These are phyloP conservation scores for Egretta garzetta DNA, from an alignment of 2,113 vertebrate species.

Conservation along the genomic window DNA sequence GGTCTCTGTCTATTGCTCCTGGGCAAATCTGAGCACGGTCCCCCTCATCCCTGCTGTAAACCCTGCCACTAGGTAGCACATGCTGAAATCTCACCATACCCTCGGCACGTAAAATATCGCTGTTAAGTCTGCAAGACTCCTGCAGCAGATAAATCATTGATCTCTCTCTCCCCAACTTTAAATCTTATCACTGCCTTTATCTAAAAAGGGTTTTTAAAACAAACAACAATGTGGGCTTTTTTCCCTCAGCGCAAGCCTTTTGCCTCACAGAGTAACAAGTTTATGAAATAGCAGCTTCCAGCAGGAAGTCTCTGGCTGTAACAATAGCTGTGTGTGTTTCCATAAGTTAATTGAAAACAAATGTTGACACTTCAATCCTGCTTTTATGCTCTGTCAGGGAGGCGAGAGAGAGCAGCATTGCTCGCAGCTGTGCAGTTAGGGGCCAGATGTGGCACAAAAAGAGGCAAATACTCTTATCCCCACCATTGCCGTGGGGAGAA, in stretches of 20 bases:
- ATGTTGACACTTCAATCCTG: background rate
- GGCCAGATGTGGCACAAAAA: background rate
- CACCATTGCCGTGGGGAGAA: background rate
- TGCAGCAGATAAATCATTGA: background rate
- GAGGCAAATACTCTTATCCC: background rate
- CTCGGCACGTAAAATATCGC: background rate
- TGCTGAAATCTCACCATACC: background rate
- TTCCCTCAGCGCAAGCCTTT: background rate
- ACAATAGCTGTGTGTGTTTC: conserved; percentile 35
- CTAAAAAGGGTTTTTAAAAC: background rate
- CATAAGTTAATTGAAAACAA: conserved; percentile 44
- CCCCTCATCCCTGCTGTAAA: background rate
- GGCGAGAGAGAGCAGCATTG: background rate
- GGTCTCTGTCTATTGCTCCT: background rate
- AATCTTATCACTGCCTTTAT: background rate
- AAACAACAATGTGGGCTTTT: background rate
- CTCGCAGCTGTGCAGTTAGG: background rate
- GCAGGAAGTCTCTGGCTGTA: conserved; percentile 29
- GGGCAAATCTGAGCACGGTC: background rate
- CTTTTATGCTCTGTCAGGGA: background rate
- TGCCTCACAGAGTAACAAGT: background rate
- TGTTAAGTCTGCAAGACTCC: background rate
- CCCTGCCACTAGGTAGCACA: fast-evolving
- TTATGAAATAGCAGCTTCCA: conserved; percentile 14
- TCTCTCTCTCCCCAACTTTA: background rate